Percentiles rank a stretch among this genome's conserved stretches.
Conservation (phyloP, 2,797 vertebrate species). For the Argyrosomus regius region DNA sequence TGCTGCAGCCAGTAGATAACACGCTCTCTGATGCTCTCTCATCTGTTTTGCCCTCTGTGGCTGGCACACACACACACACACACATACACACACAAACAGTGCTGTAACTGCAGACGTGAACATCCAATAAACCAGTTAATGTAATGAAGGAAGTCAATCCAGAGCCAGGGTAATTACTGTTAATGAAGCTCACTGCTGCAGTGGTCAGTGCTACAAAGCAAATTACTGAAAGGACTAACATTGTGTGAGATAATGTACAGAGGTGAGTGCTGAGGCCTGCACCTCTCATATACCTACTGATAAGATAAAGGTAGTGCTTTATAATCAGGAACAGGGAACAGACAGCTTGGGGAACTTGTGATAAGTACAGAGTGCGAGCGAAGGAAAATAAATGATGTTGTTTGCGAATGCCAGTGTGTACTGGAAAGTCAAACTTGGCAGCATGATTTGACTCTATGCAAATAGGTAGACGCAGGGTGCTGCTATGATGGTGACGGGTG, state of each 20-base stretch:
- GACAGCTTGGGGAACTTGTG: constrained; percentile 11
- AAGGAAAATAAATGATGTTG: constrained; percentile 26
- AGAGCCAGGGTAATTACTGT: constrained; percentile 63
- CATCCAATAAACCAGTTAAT: constrained; percentile 55
- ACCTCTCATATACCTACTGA: constrained; percentile 4
- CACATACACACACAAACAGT: constrained; percentile 24
- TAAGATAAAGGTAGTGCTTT: constrained; percentile 24
- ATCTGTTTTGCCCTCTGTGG: constrained; percentile 20
- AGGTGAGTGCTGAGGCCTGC: constrained; percentile 25
- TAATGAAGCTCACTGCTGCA: constrained; percentile 65
- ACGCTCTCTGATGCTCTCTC: constrained; percentile 14
- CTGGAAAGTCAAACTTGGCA: constrained; percentile 45
- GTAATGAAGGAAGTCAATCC: constrained; percentile 59
- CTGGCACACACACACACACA: constrained; percentile 2
- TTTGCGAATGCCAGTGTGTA: constrained; percentile 17
- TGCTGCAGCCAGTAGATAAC: constrained; percentile 72
- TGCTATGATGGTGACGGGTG: neutral
- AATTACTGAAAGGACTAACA: constrained; percentile 24
- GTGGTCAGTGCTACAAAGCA: constrained; percentile 43
- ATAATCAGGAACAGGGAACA: constrained; percentile 18
- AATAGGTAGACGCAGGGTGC: constrained; percentile 31
- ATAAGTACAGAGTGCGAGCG: constrained; percentile 4
- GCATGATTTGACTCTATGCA: constrained; percentile 79
- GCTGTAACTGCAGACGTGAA: constrained; percentile 49
- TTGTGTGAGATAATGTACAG: constrained; percentile 15